phyloP scores from a whole-genome alignment of 2,797 vertebrate species.

The Muscicapa striata region DNA sequence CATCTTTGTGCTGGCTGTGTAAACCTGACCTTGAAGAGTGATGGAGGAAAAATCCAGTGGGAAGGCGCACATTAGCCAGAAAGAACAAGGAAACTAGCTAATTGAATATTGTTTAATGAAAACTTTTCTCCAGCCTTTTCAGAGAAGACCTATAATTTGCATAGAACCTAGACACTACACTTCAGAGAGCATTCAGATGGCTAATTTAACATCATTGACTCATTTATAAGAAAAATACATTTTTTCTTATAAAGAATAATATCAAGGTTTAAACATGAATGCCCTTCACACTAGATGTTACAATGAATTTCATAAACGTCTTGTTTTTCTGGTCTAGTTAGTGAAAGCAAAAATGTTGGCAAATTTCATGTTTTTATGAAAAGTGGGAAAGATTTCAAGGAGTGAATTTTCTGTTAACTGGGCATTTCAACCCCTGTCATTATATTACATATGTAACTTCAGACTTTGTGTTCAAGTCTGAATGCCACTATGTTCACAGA shows the following conservation, averaged over 20 bases:
- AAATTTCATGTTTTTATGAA: background rate
- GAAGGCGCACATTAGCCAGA: background rate
- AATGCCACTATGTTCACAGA: slow-evolving; percentile 33
- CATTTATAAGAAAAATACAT: background rate
- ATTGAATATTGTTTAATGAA: background rate
- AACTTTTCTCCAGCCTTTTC: background rate
- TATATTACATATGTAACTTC: slow-evolving; percentile 34
- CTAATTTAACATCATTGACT: background rate
- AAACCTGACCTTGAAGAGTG: slow-evolving; percentile 35
- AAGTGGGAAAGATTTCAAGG: background rate
- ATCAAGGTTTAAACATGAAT: background rate
- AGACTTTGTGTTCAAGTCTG: slow-evolving; percentile 57
- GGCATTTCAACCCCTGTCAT: background rate
- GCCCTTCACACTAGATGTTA: background rate
- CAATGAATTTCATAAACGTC: background rate
- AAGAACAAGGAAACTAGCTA: slow-evolving; percentile 21
- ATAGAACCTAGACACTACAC: background rate
- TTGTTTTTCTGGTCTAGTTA: background rate
- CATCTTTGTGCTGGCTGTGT: slow-evolving; percentile 1
- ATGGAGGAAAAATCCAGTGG: background rate
- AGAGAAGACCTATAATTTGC: background rate
- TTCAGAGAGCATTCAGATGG: background rate
- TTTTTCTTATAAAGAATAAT: background rate
- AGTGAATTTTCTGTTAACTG: background rate
- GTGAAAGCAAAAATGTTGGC: background rate